phyloP scores from a whole-genome alignment of 2,113 vertebrate species.

The Pachycephala philippinensis region DNA sequence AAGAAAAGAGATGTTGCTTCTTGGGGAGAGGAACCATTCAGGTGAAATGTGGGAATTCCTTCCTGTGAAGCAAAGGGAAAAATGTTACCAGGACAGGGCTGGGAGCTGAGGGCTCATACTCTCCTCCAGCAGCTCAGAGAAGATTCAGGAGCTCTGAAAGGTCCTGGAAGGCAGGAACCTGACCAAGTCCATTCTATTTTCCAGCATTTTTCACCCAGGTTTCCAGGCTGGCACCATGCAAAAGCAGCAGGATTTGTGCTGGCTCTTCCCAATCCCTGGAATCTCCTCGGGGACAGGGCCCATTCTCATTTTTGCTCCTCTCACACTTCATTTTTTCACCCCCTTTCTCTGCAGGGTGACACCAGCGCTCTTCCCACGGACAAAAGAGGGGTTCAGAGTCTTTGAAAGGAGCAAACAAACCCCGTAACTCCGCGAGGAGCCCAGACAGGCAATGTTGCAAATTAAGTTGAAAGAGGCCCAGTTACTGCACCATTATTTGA shows the following conservation, averaged over 20 bases:
- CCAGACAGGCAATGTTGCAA: constrained; percentile 40
- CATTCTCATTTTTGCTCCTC: neutral
- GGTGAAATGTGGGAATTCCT: neutral
- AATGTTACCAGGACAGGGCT: neutral
- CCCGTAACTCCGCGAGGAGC: constrained; percentile 25
- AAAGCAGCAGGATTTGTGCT: neutral
- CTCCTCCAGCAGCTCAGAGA: neutral
- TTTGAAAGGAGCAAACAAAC: constrained; percentile 51
- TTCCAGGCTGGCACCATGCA: neutral
- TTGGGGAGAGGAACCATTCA: neutral
- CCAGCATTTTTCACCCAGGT: neutral
- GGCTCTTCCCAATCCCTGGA: neutral
- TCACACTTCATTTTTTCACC: neutral
- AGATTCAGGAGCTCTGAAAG: neutral
- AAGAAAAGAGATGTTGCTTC: neutral
- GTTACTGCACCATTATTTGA: constrained; percentile 47
- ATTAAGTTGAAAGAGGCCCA: constrained; percentile 60
- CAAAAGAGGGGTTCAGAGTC: neutral
- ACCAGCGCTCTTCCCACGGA: neutral
- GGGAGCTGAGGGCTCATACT: neutral
- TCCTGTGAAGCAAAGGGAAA: neutral
- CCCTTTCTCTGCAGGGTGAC: neutral
- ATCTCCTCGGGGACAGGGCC: neutral
- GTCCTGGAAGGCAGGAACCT: neutral
- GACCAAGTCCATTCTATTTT: neutral